Evolutionary conservation across 2,797 vertebrate species (phyloP), one percentile per base, ranked within the genome.

Genomic region (Scolopax bukidnonensis): DNA sequence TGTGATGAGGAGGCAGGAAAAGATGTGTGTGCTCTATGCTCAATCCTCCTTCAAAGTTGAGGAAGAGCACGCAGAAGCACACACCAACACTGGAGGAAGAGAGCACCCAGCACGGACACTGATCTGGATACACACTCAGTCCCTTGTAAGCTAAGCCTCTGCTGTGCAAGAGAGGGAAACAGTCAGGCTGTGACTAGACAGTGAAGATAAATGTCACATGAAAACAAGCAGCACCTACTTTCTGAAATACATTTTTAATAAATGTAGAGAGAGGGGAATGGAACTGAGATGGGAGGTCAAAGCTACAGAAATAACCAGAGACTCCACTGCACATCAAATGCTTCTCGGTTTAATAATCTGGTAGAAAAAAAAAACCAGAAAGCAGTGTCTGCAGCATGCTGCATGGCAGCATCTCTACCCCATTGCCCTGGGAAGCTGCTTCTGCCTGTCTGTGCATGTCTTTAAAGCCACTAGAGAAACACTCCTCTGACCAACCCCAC

Each of bases 1-100:
- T 23, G 40, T 0, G 2, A n/a, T 8, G 19, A 67, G 33, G 38
- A 54, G 48, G 15, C 21, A 77, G 54, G 21, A 68, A 51, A 53
- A 40, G 25, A 32, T 11, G 33, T 40, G n/a, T 54, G 40, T 16
- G 0, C 13, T 30, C 8, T 17, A 38, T 0, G 1, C 15, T 70
- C 15, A 17, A 13, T 38, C 9, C 38, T 6, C 13, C 59, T 73
- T 47, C 36, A 64, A 68, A 48, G 41, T 4, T 36, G 69, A 53
- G 47, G 27, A 74, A n/a, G 18, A 80, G 56, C 40, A 41, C 0
- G 0, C 20, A 30, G 23, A 67, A 57, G 56, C 2, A 6, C 56
- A 47, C 15, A 7, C 12, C 13, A 10, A 41, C 59, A 30, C 45
- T 50, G 0, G 1, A 91, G 30, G 59, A 60, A 68, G 19, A 40